These are phyloP conservation scores for Tychaedon coryphoeus DNA, from an alignment of 2,113 vertebrate species.

Conservation along the genomic window DNA sequence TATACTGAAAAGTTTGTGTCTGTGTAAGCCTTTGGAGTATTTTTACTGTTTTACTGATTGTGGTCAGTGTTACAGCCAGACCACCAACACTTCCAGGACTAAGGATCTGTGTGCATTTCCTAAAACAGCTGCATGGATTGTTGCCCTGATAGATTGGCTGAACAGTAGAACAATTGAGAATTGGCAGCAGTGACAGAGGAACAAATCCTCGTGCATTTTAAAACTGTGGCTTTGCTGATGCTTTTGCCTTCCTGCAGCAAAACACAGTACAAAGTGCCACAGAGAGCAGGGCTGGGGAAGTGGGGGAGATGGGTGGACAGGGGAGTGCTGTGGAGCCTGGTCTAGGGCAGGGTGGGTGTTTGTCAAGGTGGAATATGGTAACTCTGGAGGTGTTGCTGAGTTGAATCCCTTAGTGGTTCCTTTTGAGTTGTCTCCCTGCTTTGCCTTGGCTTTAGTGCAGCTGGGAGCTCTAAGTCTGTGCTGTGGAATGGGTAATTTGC, in stretches of 20 bases:
- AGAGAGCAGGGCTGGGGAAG: background rate
- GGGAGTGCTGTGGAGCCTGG: background rate
- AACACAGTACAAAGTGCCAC: accelerated
- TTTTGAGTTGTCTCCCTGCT: background rate
- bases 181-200: background rate
- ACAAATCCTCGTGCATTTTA: background rate
- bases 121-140: background rate
- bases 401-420: background rate
- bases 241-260: background rate
- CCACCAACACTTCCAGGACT: background rate
- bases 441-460: background rate
- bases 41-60: background rate
- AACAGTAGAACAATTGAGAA: background rate
- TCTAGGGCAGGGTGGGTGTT: background rate
- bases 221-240: background rate
- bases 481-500: background rate
- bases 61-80: background rate
- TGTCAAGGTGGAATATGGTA: background rate
- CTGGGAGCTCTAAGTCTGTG: background rate
- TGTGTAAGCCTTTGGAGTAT: background rate
- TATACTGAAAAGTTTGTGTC: background rate
- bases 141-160: background rate
- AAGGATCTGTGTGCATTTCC: background rate
- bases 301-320: background rate
- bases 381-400: background rate